A percentile compares a stretch with the other conserved stretches of the same genome.
Evolutionary conservation across 2,888 invertebrate species (phyloP).

Genomic region (Diaperis boleti): DNA sequence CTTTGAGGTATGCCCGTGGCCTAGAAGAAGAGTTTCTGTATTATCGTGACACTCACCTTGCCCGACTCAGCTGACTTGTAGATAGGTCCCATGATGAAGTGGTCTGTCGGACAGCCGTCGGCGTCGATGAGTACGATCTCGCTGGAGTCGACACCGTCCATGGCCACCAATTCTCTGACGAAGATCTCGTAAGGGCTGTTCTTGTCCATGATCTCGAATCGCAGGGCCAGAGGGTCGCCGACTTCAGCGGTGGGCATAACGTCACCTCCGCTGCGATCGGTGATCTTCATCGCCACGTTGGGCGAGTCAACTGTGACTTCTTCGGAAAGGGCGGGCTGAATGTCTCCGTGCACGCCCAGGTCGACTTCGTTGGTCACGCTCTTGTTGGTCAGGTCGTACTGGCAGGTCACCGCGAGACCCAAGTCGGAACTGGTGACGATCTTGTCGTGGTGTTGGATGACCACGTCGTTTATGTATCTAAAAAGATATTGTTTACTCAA

Average conservation of each 20-base stretch:
- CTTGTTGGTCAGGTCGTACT: conserved; percentile 94
- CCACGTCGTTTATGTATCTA: conserved; percentile 84
- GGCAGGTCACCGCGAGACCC: conserved; percentile 92
- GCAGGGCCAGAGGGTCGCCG: conserved; percentile 90
- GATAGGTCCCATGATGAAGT: conserved; percentile 93
- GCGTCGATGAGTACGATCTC: conserved; percentile 94
- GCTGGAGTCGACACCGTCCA: conserved; percentile 93
- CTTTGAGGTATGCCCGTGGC: too few species aligned
- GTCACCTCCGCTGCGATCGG: conserved; percentile 85
- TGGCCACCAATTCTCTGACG: conserved; percentile 92
- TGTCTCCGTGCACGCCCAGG: conserved; percentile 89
- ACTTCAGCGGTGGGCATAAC: conserved; percentile 91
- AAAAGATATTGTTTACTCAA: not conserved
- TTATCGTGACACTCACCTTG: too few species aligned
- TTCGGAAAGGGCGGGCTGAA: conserved; percentile 80
- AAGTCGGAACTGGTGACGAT: conserved; percentile 95
- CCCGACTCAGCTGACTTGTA: conserved; percentile 84
- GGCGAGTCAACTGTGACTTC: conserved; percentile 95
- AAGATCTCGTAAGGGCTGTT: conserved; percentile 96
- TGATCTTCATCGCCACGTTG: conserved; percentile 94
- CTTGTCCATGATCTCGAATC: conserved; percentile 92
- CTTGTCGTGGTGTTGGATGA: conserved; percentile 95
- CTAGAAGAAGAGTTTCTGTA: too few species aligned
- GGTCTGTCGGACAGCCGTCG: conserved; percentile 92
- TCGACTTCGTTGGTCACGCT: conserved; percentile 94